Evolutionary conservation across 2,888 invertebrate species (phyloP).

Genomic region (Diaphora mendica): DNA sequence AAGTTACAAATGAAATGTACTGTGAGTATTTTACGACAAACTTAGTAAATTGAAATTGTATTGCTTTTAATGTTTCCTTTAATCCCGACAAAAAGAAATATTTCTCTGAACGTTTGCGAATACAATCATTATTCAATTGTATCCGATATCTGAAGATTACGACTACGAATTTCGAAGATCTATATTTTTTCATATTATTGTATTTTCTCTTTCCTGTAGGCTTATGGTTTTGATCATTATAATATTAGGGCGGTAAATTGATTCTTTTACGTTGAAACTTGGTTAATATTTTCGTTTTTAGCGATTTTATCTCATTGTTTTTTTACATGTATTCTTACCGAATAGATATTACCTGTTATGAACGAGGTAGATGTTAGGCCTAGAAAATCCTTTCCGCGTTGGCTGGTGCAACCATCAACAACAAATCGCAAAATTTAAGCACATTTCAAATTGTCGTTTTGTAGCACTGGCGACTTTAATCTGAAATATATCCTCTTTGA

Average conservation of each 20-base stretch:
- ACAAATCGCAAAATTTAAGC: no score
- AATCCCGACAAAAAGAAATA: neutral
- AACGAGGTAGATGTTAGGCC: neutral
- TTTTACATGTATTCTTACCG: neutral
- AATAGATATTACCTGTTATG: neutral
- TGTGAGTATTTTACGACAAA: neutral
- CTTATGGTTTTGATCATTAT: neutral
- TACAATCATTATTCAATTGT: neutral
- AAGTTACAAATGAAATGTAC: neutral
- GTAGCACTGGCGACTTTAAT: no score
- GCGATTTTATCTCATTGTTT: neutral
- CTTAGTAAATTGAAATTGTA: neutral
- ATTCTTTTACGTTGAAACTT: neutral
- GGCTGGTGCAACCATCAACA: no score
- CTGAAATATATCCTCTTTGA: no score
- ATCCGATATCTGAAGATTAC: constrained; percentile 1
- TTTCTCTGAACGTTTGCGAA: neutral
- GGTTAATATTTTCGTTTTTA: neutral
- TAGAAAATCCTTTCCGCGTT: no score
- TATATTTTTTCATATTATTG: neutral
- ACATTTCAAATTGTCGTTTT: no score
- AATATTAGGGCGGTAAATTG: neutral
- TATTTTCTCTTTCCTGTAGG: neutral
- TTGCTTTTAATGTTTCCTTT: neutral
- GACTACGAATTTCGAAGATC: neutral